Conservation (phyloP, 37 sponge, comb jelly and placozoan species). For the Agelas oroides region DNA sequence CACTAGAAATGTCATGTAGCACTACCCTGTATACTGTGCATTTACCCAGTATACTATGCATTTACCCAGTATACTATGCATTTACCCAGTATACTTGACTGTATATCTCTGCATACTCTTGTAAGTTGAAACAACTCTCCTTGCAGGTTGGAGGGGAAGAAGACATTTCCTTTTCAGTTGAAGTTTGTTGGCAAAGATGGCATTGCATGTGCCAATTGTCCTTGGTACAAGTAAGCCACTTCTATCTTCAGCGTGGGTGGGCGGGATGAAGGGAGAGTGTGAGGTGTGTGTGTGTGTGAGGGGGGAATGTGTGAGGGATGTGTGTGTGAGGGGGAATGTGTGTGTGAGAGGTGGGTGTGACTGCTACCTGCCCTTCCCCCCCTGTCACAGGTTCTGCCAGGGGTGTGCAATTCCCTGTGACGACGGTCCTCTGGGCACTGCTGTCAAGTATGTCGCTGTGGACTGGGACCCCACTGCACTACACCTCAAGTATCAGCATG, state of each 20-base stretch:
- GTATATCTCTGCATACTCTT: too few relatives aligned
- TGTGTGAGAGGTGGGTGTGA: neutral
- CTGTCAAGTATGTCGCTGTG: constrained; percentile 79
- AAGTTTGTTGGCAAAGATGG: constrained; percentile 81
- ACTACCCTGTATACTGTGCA: too few relatives aligned
- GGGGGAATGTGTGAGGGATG: neutral
- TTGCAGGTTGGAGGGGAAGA: neutral
- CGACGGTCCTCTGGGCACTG: constrained; percentile 35
- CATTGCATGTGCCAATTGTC: constrained; percentile 79
- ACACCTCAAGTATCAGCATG: constrained; percentile 90
- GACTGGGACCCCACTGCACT: constrained; percentile 93
- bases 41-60: too few relatives aligned
- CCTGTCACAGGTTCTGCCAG: constrained; percentile 76
- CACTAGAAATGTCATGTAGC: too few relatives aligned
- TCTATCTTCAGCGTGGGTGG: too few relatives aligned
- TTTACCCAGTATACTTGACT: neutral
- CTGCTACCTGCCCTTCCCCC: neutral
- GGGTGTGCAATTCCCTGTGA: constrained; percentile 87
- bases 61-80: neutral
- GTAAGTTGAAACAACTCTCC: neutral
- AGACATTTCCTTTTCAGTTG: constrained; percentile 80
- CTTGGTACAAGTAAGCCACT: constrained; percentile 85
- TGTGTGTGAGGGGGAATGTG: neutral
- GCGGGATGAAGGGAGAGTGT: neutral
- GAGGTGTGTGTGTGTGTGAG: neutral